phyloP scores from a whole-genome alignment of 2,797 vertebrate genomes.

The Tenualosa ilisha region DNA sequence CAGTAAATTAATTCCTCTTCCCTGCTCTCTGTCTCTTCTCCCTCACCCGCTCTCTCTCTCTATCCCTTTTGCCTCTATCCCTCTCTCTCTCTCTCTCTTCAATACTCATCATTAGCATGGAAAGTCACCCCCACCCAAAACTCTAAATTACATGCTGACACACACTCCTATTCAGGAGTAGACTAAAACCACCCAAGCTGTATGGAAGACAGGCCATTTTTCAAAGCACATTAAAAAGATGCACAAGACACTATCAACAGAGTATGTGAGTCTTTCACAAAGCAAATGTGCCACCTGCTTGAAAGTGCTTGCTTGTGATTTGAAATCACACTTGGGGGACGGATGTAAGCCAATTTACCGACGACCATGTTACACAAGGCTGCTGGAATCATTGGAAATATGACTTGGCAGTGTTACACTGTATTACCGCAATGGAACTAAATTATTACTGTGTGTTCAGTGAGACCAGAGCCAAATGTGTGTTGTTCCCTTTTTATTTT shows the following conservation, averaged over 20 bases:
- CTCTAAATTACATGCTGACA: background rate
- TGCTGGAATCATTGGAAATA: background rate
- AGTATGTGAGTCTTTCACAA: background rate
- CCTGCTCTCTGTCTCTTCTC: background rate
- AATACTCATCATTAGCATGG: background rate
- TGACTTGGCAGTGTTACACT: background rate
- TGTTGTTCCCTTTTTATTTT: background rate
- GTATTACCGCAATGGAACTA: background rate
- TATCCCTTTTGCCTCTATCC: background rate
- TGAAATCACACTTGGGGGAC: background rate
- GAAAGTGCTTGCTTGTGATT: background rate
- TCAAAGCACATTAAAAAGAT: background rate
- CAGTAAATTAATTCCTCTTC: constrained; percentile 45
- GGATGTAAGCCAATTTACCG: background rate
- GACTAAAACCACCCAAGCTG: background rate
- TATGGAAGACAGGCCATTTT: background rate
- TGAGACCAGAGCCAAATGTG: background rate
- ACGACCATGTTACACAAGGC: background rate
- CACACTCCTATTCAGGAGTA: background rate
- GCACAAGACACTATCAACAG: background rate
- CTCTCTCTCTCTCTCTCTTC: background rate
- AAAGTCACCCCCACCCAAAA: background rate
- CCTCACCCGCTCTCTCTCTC: background rate
- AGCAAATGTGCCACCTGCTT: background rate
- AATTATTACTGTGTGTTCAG: background rate